These are phyloP conservation scores for Apis dorsata DNA, from an alignment of 1,140 invertebrate genomes.

Conservation along the genomic window DNA sequence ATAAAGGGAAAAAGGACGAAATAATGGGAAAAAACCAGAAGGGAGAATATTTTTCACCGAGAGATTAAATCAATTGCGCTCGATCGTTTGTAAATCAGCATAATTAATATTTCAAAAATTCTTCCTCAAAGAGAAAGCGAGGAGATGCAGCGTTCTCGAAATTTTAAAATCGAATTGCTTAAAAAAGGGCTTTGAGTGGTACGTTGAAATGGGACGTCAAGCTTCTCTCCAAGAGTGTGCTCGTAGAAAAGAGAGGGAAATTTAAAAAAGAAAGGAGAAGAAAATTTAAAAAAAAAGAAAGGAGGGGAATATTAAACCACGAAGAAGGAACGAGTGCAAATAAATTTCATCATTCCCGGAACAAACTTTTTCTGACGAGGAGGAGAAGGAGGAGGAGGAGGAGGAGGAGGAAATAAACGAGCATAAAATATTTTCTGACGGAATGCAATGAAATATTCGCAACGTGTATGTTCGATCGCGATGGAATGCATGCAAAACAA, in stretches of 20 bases:
- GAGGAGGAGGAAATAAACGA: constrained; percentile 22
- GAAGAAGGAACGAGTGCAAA: constrained; percentile 11
- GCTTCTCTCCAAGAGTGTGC: background rate
- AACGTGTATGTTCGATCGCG: constrained; percentile 29
- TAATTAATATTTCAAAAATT: no score
- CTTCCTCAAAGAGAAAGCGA: no score
- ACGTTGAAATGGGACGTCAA: constrained; percentile 3
- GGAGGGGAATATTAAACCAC: constrained; percentile 9
- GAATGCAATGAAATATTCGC: constrained; percentile 37
- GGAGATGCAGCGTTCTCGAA: background rate
- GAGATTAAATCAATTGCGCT: no score
- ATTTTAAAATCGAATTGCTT: constrained; percentile 8
- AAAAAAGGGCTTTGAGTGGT: background rate
- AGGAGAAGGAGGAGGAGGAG: no score
- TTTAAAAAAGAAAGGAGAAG: background rate
- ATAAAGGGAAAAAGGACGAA: no score
- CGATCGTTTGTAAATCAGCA: no score
- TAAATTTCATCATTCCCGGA: constrained; percentile 36
- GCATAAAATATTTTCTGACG: constrained; percentile 33
- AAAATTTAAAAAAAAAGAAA: background rate
- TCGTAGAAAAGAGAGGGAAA: background rate
- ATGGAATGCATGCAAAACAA: constrained; percentile 39
- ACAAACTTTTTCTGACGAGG: background rate
- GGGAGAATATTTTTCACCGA: no score
- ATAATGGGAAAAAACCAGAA: no score